phyloP scores from a whole-genome alignment of 2,888 invertebrate genomes.

The Tineola bisselliella region DNA sequence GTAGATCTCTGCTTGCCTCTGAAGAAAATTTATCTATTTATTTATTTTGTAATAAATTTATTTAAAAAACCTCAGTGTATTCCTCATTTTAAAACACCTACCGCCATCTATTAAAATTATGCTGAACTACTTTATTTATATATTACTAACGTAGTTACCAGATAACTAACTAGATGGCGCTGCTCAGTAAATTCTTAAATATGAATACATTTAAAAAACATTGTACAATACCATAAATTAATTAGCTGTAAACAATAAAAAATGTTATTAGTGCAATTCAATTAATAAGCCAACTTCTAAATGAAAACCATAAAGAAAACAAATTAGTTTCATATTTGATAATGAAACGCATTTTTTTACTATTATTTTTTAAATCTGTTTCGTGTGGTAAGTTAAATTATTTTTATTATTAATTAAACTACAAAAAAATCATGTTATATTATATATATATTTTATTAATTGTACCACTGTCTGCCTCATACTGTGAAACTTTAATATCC shows the following conservation, averaged over 20 bases:
- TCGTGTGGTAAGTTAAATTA: neutral
- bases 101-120: neutral
- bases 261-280: no score
- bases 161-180: neutral
- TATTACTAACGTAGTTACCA: neutral
- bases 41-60: neutral
- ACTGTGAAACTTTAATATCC: no score
- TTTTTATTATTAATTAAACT: no score
- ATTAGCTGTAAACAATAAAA: no score
- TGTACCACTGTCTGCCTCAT: no score
- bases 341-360: neutral
- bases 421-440: no score
- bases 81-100: neutral
- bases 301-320: neutral
- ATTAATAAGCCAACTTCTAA: neutral
- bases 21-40: neutral
- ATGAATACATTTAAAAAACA: no score
- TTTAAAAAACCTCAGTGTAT: neutral
- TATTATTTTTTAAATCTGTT: neutral
- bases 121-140: neutral
- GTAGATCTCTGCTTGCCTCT: no score
- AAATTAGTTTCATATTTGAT: neutral
- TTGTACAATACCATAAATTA: no score
- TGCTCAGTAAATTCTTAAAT: neutral
- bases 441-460: no score